These are phyloP conservation scores for Stegastes partitus DNA, from an alignment of 2,113 vertebrate genomes.

Conservation along the genomic window DNA sequence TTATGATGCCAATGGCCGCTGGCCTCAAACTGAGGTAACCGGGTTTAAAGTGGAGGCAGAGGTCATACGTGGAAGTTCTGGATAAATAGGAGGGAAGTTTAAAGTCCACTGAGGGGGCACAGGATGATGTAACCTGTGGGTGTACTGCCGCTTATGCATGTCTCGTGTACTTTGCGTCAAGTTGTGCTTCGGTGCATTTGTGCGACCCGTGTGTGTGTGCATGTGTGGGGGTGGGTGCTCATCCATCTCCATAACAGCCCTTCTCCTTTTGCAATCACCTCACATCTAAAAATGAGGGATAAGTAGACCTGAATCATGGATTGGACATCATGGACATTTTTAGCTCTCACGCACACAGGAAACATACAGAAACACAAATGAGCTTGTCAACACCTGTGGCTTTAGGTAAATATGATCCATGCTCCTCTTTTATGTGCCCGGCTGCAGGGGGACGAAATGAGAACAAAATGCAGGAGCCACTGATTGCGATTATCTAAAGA, in stretches of 20 bases:
- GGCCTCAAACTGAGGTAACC: conserved; percentile 33
- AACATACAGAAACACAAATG: conserved; percentile 3
- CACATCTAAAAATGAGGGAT: conserved; percentile 11
- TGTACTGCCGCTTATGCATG: background rate
- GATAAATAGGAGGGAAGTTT: conserved; percentile 31
- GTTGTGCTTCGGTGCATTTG: conserved; percentile 2
- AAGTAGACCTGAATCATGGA: conserved; percentile 42
- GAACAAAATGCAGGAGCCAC: conserved; percentile 32
- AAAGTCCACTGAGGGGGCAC: conserved; percentile 11
- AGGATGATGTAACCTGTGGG: conserved; percentile 38
- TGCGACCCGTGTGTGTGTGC: background rate
- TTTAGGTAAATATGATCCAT: conserved; percentile 24
- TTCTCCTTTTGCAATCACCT: conserved; percentile 12
- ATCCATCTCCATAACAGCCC: conserved; percentile 52
- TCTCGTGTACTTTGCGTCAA: background rate
- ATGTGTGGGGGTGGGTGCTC: conserved; percentile 12
- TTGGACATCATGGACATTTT: conserved; percentile 5
- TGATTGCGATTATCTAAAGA: conserved; percentile 53
- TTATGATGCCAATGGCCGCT: conserved; percentile 37
- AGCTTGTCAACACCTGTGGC: conserved; percentile 36
- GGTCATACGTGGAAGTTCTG: conserved; percentile 31
- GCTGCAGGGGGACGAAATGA: background rate
- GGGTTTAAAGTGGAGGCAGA: conserved; percentile 19
- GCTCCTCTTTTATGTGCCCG: background rate
- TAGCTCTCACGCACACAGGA: conserved; percentile 8